These are phyloP conservation scores for Magallana ariakensis DNA, from an alignment of 1,140 invertebrate species.

Conservation along the genomic window DNA sequence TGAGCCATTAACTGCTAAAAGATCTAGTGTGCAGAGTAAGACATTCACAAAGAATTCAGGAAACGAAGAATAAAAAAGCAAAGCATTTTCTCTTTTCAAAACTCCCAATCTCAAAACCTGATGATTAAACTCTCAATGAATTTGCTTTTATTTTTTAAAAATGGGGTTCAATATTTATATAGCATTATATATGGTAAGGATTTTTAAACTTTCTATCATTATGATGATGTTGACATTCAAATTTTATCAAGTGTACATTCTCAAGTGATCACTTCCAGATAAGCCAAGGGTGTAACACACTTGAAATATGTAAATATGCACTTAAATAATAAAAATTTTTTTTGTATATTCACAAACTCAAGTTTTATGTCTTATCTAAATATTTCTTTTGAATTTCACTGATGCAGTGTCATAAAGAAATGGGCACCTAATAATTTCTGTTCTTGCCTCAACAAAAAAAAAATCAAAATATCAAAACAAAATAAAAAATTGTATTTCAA, in stretches of 20 bases:
- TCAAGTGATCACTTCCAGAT: constrained; percentile 1
- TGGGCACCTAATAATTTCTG: too few relatives aligned
- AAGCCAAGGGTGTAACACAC: not conserved
- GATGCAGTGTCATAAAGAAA: too few relatives aligned
- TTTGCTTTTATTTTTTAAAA: constrained; percentile 9
- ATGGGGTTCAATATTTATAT: constrained; percentile 25
- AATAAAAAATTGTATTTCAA: not conserved
- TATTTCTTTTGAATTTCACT: too few relatives aligned
- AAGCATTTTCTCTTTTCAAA: not conserved
- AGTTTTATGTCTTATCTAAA: too few relatives aligned
- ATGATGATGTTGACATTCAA: not conserved
- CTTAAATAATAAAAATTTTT: too few relatives aligned
- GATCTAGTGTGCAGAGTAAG: not conserved
- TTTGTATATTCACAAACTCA: too few relatives aligned
- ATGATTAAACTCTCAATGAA: not conserved
- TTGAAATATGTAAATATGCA: not conserved
- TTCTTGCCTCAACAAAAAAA: too few relatives aligned
- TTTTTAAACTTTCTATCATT: too few relatives aligned
- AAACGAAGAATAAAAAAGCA: not conserved
- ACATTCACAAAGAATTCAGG: not conserved
- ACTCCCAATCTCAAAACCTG: not conserved
- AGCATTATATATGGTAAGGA: not conserved
- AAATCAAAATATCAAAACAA: too few relatives aligned
- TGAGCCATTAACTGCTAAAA: constrained; percentile 12
- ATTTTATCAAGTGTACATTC: not conserved